These are phyloP conservation scores for Ginglymostoma cirratum DNA, from an alignment of 2,113 vertebrate species.

Conservation along the genomic window DNA sequence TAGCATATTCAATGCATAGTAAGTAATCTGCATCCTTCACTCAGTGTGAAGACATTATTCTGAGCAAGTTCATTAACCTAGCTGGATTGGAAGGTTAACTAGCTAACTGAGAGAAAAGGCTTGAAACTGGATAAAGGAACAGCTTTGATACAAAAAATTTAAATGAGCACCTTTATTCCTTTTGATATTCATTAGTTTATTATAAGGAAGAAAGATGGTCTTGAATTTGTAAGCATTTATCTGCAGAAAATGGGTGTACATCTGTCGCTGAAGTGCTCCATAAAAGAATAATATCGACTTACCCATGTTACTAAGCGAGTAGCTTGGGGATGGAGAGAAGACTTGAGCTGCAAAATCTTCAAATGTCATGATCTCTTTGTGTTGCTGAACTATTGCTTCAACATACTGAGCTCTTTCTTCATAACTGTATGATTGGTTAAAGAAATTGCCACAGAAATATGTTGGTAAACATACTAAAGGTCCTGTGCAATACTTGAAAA, in stretches of 20 bases:
- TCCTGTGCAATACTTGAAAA: not conserved
- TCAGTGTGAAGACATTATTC: constrained; percentile 55
- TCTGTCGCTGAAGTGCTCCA: constrained; percentile 54
- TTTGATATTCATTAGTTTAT: constrained; percentile 76
- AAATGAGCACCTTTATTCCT: constrained; percentile 67
- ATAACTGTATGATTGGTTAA: constrained; percentile 75
- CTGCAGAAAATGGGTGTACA: constrained; percentile 70
- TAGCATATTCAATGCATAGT: constrained; percentile 60
- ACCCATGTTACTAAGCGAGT: constrained; percentile 83
- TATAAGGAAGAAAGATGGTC: constrained; percentile 56
- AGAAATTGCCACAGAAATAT: constrained; percentile 47
- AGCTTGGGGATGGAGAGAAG: constrained; percentile 84
- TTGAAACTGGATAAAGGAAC: constrained; percentile 48
- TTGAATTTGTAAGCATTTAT: constrained; percentile 69
- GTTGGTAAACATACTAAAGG: not conserved
- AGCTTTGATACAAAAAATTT: constrained; percentile 68
- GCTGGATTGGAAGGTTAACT: constrained; percentile 61
- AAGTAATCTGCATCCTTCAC: constrained; percentile 58
- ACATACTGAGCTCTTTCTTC: constrained; percentile 93
- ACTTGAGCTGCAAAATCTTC: constrained; percentile 95
- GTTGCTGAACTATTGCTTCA: constrained; percentile 95
- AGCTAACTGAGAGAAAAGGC: constrained; percentile 60
- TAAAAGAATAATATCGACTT: constrained; percentile 58
- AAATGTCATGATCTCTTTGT: constrained; percentile 91
- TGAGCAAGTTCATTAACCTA: constrained; percentile 71